Percentiles rank a stretch among this genome's conserved stretches.
phyloP scores from a whole-genome alignment of 2,888 invertebrate species.

The Andrena hattorfiana region DNA sequence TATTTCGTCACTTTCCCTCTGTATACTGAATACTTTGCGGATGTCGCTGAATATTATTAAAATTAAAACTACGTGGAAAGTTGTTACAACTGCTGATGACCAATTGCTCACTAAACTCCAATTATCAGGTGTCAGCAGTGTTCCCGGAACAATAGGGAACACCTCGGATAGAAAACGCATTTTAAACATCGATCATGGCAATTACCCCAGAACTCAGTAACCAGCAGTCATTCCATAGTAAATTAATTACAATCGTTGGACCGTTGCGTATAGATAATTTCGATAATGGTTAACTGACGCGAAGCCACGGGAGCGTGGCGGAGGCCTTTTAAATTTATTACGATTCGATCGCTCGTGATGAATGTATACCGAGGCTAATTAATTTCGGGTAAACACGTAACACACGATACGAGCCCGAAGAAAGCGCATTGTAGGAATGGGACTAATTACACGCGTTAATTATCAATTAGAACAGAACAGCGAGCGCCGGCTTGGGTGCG shows the following conservation, averaged over 20 bases:
- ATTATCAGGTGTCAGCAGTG: background rate
- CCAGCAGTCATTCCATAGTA: constrained; percentile 34
- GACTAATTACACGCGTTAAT: constrained; percentile 63
- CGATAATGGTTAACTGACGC: constrained; percentile 65
- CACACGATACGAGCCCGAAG: constrained; percentile 36
- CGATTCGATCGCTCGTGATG: constrained; percentile 56
- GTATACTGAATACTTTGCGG: too few species aligned
- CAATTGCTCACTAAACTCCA: too few species aligned
- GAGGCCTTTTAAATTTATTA: constrained; percentile 64
- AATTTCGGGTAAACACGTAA: constrained; percentile 65
- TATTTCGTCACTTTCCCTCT: too few species aligned
- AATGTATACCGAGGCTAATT: constrained; percentile 66
- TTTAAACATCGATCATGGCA: background rate
- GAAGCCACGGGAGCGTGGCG: constrained; percentile 23
- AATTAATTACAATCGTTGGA: constrained; percentile 67
- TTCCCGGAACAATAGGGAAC: background rate
- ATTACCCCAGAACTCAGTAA: constrained; percentile 29
- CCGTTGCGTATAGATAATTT: constrained; percentile 49
- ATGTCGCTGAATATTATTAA: too few species aligned
- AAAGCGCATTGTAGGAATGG: constrained; percentile 40
- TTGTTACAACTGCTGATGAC: too few species aligned
- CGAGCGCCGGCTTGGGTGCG: background rate
- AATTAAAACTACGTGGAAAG: too few species aligned
- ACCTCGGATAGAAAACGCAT: background rate
- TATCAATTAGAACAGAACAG: constrained; percentile 40